Evolutionary conservation across 2,113 vertebrate species (phyloP).

Genomic region (Cheirogaleus medius): DNA sequence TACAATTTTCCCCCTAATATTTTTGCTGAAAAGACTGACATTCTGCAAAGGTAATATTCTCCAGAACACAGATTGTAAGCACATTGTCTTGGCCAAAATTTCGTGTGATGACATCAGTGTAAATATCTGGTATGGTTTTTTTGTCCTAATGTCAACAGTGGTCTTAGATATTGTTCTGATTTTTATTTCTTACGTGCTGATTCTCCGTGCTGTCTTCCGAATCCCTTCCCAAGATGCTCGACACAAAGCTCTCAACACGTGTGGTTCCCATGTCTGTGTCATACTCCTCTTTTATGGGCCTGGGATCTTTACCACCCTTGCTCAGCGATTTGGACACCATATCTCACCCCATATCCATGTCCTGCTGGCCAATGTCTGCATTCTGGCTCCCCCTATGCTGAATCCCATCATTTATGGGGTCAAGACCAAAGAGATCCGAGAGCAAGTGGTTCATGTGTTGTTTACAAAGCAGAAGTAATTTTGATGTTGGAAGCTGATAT

Average conservation of each 20-base stretch:
- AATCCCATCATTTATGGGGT: conserved; percentile 76
- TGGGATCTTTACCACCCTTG: conserved; percentile 59
- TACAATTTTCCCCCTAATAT: not conserved
- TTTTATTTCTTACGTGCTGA: conserved; percentile 19
- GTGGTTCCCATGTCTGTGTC: conserved; percentile 73
- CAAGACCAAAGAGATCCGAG: conserved; percentile 69
- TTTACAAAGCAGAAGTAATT: not conserved
- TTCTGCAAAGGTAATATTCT: not conserved
- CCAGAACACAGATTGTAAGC: not conserved
- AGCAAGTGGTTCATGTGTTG: not conserved
- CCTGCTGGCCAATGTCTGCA: conserved; percentile 49
- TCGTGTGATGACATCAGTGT: not conserved
- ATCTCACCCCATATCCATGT: conserved; percentile 36
- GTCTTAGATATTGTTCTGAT: conserved; percentile 18
- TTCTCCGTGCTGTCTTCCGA: conserved; percentile 70
- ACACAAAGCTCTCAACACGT: conserved; percentile 76
- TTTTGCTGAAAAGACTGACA: not conserved
- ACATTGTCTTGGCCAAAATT: not conserved
- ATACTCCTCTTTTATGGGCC: conserved; percentile 81
- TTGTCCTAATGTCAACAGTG: not conserved
- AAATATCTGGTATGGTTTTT: conserved; percentile 60
- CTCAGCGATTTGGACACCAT: conserved; percentile 71
- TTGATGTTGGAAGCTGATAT: not conserved
- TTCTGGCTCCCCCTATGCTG: conserved; percentile 58
- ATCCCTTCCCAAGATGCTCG: conserved; percentile 38